These are phyloP conservation scores for Drosophila buzzatii DNA, from an alignment of 2,888 invertebrate species.

Conservation along the genomic window DNA sequence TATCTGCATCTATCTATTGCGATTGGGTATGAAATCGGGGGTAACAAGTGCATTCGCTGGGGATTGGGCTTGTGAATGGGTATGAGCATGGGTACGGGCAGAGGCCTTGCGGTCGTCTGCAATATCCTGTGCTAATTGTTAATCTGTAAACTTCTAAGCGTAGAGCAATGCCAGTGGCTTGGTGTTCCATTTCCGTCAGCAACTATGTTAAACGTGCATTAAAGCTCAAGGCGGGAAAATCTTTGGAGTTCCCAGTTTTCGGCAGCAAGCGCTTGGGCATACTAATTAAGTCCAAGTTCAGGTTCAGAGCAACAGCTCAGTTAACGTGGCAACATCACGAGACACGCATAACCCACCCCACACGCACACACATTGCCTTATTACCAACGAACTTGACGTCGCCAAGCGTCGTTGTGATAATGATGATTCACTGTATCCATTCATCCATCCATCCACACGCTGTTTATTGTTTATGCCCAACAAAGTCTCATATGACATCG, in stretches of 20 bases:
- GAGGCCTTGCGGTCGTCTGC: conserved; percentile 19
- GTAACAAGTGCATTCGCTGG: conserved; percentile 10
- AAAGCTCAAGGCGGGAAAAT: conserved; percentile 17
- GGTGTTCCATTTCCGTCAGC: conserved; percentile 34
- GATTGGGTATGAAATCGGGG: not conserved
- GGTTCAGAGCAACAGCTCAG: conserved; percentile 29
- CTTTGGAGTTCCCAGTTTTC: conserved; percentile 48
- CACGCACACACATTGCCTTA: not conserved
- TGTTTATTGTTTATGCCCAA: conserved; percentile 16
- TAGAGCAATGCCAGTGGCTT: not conserved
- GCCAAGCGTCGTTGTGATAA: conserved; percentile 7
- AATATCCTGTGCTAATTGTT: conserved; percentile 38
- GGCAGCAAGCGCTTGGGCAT: conserved; percentile 34
- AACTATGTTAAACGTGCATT: conserved; percentile 33
- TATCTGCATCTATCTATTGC: conserved; percentile 5
- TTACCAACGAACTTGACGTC: conserved; percentile 25
- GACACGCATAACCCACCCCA: conserved; percentile 19
- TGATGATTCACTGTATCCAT: conserved; percentile 44
- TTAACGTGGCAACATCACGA: conserved; percentile 4
- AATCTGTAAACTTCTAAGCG: conserved; percentile 6
- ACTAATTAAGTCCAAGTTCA: conserved; percentile 39
- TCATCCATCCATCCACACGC: conserved; percentile 1
- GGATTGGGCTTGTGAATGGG: not conserved
- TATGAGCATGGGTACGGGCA: not conserved
- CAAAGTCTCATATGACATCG: not conserved